A percentile compares a stretch with the other conserved stretches of the same genome.
Conservation (phyloP, 2,797 vertebrate genomes). For the Microctenopoma steveboyesi region DNA sequence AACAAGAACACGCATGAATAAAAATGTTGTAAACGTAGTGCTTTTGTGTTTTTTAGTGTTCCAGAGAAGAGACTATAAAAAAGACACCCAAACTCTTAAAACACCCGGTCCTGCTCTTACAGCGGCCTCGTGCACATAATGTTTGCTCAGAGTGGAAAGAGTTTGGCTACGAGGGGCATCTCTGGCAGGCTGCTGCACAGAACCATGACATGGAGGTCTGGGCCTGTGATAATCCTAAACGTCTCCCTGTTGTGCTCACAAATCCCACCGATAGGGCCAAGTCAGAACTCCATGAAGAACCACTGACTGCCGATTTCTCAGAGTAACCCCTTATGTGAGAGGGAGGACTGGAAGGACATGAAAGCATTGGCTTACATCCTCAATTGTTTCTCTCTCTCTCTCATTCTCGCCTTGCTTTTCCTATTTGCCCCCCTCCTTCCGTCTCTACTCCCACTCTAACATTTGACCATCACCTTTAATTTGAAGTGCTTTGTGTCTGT, state of each 20-base stretch:
- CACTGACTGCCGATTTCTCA: constrained; percentile 61
- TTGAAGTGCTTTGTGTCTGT: constrained; percentile 46
- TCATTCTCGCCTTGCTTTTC: constrained; percentile 19
- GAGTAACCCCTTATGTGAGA: constrained; percentile 52
- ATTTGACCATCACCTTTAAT: constrained; percentile 53
- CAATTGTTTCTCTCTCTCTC: constrained; percentile 5
- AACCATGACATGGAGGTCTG: constrained; percentile 65
- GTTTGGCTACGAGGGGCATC: constrained; percentile 36
- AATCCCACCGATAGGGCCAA: constrained; percentile 59
- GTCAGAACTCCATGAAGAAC: constrained; percentile 53
- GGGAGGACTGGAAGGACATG: constrained; percentile 71
- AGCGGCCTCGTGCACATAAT: background rate
- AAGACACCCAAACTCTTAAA: background rate
- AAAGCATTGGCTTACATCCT: constrained; percentile 67
- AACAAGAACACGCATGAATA: too few relatives aligned
- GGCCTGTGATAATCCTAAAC: constrained; percentile 70
- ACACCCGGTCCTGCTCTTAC: background rate
- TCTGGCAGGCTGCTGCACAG: constrained; percentile 43
- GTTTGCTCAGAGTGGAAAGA: constrained; percentile 16
- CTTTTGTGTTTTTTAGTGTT: too few relatives aligned
- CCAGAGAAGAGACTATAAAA: too few relatives aligned
- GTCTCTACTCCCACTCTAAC: constrained; percentile 4
- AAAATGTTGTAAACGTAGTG: too few relatives aligned
- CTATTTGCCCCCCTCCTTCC: background rate
- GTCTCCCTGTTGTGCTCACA: constrained; percentile 71